A percentile compares a stretch with the other conserved stretches of the same genome.
Evolutionary conservation across 2,797 vertebrate genomes (phyloP).

Genomic region (Cynopterus sphinx): DNA sequence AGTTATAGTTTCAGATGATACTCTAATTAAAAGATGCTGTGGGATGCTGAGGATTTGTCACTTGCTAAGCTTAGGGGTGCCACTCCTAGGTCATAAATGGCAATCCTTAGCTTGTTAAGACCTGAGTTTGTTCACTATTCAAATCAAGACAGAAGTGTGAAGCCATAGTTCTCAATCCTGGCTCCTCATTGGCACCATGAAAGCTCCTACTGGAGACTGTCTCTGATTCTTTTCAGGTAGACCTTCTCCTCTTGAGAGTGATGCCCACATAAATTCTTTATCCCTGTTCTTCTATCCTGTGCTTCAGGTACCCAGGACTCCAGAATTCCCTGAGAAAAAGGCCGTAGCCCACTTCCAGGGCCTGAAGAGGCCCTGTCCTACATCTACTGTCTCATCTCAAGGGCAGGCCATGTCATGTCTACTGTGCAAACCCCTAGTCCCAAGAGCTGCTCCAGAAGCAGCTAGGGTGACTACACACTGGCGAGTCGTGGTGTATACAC

Average conservation of each 20-base stretch:
- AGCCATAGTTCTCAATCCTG: accelerated
- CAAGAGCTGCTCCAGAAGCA: too few species aligned
- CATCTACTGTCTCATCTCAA: background rate
- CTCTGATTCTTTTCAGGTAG: background rate
- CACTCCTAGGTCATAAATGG: background rate
- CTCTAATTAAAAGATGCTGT: background rate
- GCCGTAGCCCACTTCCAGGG: accelerated
- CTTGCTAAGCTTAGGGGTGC: background rate
- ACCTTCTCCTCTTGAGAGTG: background rate
- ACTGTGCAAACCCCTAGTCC: accelerated
- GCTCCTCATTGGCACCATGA: background rate
- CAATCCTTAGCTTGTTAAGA: background rate
- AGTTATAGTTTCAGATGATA: background rate
- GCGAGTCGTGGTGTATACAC: accelerated
- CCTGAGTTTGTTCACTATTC: too few species aligned
- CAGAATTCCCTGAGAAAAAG: background rate
- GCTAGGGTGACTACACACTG: accelerated
- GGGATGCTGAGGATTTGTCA: background rate
- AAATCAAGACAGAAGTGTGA: too few species aligned
- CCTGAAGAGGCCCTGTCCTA: accelerated
- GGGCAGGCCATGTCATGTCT: accelerated
- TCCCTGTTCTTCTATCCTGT: accelerated
- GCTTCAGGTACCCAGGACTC: background rate
- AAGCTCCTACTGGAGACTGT: accelerated
- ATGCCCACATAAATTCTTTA: accelerated